These are phyloP conservation scores for Salvelinus sp. DNA, from an alignment of 2,113 vertebrate genomes.

Conservation along the genomic window DNA sequence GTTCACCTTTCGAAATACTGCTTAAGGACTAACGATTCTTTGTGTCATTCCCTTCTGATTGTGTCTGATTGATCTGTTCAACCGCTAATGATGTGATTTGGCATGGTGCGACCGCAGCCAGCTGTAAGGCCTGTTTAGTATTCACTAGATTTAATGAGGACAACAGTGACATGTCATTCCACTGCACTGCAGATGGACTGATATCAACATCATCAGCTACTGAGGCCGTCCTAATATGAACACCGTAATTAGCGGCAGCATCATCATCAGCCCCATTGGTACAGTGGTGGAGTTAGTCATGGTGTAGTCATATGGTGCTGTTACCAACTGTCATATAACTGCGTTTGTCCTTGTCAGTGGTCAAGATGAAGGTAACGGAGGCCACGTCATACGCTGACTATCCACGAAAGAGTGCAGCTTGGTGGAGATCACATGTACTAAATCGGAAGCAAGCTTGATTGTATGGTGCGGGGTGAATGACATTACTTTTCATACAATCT, in stretches of 20 bases:
- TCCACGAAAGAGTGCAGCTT: not conserved
- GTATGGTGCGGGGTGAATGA: not conserved
- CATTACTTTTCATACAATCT: too few species aligned
- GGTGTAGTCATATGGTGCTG: conserved; percentile 32
- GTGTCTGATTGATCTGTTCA: conserved; percentile 22
- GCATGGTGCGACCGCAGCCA: not conserved
- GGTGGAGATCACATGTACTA: not conserved
- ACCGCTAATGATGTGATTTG: conserved; percentile 23
- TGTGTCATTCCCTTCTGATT: not conserved
- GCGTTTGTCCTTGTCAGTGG: conserved; percentile 17
- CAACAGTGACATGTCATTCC: conserved; percentile 34
- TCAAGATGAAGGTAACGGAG: not conserved
- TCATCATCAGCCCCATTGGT: conserved; percentile 10
- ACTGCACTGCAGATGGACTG: conserved; percentile 7
- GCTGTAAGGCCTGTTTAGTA: conserved; percentile 26
- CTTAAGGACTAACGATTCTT: not conserved
- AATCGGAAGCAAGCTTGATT: not conserved
- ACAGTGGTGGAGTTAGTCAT: conserved; percentile 13
- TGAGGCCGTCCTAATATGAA: conserved; percentile 20
- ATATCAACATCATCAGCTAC: conserved; percentile 21
- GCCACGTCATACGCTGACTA: not conserved
- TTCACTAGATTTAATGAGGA: conserved; percentile 30
- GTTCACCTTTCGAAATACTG: not conserved
- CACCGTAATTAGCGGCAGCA: conserved; percentile 20
- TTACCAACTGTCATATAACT: conserved; percentile 46